Percentiles rank a stretch among this genome's conserved stretches.
phyloP scores from a whole-genome alignment of 2,113 vertebrate species.

The Pantherophis guttatus region DNA sequence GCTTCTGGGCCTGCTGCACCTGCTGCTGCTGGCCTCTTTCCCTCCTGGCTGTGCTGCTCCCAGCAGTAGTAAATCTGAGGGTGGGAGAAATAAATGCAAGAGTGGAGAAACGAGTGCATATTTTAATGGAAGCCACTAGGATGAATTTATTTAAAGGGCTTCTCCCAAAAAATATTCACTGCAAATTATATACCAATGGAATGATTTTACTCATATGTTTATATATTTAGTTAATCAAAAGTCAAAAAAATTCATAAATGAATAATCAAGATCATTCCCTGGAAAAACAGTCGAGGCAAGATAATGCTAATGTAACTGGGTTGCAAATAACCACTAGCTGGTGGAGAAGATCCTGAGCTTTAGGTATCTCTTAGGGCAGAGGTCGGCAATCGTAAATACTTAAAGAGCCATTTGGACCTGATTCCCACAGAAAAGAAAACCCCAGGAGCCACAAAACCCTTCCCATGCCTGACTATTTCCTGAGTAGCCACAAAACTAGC shows the following conservation, averaged over 20 bases:
- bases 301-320: neutral
- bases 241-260: neutral
- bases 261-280: neutral
- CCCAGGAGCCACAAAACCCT: no score
- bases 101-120: no score
- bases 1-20: no score
- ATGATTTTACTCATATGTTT: neutral
- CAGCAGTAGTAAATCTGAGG: neutral
- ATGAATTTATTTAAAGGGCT: neutral
- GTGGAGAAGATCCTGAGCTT: neutral
- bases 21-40: no score
- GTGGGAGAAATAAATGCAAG: neutral
- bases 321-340: neutral
- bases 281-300: neutral
- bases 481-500: no score
- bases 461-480: no score
- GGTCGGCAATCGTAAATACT: no score
- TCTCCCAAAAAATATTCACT: neutral
- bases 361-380: neutral
- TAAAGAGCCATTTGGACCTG: no score
- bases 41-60: no score
- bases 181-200: neutral
- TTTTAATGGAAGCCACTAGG: neutral
- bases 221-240: neutral
- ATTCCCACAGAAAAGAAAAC: no score